These are phyloP conservation scores for Laticauda laticaudata DNA, from an alignment of 2,113 vertebrate genomes.

Conservation along the genomic window DNA sequence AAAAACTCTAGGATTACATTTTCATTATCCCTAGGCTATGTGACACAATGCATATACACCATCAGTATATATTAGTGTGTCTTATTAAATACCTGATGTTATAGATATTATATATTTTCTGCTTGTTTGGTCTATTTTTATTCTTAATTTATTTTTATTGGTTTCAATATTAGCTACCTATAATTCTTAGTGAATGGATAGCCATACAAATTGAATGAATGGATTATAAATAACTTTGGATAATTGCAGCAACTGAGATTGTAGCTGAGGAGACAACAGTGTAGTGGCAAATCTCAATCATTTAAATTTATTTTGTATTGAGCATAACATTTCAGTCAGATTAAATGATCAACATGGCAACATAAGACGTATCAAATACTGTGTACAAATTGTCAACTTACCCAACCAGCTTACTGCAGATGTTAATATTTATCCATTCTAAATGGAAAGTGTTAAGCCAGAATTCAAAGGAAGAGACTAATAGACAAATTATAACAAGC, in stretches of 20 bases:
- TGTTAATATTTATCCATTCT: background rate
- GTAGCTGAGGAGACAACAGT: background rate
- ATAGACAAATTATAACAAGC: background rate
- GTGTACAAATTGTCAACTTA: background rate
- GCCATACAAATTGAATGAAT: background rate
- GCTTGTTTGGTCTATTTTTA: background rate
- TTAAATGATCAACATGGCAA: background rate
- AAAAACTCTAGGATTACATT: background rate
- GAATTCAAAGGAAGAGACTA: background rate
- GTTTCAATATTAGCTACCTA: background rate
- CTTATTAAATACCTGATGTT: background rate
- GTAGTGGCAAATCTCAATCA: background rate
- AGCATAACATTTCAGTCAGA: background rate
- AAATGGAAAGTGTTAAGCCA: background rate
- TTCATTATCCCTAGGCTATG: background rate
- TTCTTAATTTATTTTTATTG: background rate
- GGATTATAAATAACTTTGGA: background rate
- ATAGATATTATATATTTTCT: background rate
- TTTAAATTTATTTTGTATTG: background rate
- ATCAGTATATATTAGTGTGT: background rate
- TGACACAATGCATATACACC: background rate
- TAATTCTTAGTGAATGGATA: background rate
- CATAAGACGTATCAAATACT: background rate
- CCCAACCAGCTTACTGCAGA: no score
- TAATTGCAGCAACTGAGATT: background rate